A percentile compares a stretch with the other conserved stretches of the same genome.
These are phyloP conservation scores for Esox lucius DNA, from an alignment of 2,797 vertebrate genomes.

Conservation along the genomic window DNA sequence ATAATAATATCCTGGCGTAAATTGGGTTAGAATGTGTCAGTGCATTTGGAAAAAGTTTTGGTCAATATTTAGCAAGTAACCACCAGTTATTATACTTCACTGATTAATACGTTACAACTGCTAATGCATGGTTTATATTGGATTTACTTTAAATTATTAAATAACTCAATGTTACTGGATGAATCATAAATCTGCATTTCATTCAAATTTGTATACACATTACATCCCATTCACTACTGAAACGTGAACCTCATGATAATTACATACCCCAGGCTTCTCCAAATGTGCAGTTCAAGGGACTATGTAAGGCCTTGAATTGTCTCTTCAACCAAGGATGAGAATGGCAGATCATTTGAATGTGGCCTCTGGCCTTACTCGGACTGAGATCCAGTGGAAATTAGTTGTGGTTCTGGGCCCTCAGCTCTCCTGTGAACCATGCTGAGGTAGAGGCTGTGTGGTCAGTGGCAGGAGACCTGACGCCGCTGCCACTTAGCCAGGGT, in stretches of 20 bases:
- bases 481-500: slow-evolving; percentile 48
- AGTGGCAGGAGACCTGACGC: slow-evolving; percentile 12
- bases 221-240: neutral
- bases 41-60: too few relatives aligned
- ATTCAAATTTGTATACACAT: neutral
- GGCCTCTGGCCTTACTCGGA: neutral
- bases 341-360: neutral
- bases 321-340: neutral
- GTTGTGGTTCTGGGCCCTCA: neutral
- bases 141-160: too few relatives aligned
- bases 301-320: slow-evolving; percentile 15
- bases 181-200: neutral
- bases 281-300: too few relatives aligned
- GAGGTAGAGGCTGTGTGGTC: slow-evolving; percentile 6
- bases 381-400: neutral
- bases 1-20: too few relatives aligned
- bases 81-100: too few relatives aligned
- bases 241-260: neutral
- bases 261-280: neutral
- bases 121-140: too few relatives aligned
- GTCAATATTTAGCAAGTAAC: too few relatives aligned
- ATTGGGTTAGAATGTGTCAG: too few relatives aligned
- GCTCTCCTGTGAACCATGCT: neutral
- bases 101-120: too few relatives aligned
- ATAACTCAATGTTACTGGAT: neutral